Percentiles rank a stretch among this genome's conserved stretches.
phyloP scores from a whole-genome alignment of 2,797 vertebrate species.

The Clamator glandarius region DNA sequence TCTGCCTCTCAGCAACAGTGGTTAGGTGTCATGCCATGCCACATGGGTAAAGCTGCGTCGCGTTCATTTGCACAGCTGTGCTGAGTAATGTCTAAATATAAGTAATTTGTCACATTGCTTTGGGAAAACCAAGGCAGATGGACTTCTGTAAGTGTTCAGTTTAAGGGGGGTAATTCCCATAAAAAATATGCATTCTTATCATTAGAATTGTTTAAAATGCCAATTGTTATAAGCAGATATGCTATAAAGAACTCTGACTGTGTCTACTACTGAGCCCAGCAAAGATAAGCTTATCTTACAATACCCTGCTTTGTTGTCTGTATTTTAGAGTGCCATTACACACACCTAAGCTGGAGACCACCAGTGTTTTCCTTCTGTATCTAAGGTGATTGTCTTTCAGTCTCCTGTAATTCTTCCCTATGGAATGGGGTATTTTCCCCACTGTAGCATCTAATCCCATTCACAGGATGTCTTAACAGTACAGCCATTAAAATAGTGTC shows the following conservation, averaged over 20 bases:
- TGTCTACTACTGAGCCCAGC: not conserved
- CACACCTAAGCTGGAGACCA: not conserved
- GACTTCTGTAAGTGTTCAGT: not conserved
- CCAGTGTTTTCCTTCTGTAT: not conserved
- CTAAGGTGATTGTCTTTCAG: not conserved
- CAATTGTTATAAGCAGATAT: not conserved
- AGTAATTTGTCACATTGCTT: not conserved
- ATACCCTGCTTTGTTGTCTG: not conserved
- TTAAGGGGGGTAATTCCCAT: not conserved
- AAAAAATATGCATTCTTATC: not conserved
- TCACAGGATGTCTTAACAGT: not conserved
- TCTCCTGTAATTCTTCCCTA: not conserved
- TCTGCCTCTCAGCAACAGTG: not conserved
- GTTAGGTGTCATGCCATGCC: not conserved
- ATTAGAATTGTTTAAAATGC: not conserved
- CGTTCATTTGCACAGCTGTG: not conserved
- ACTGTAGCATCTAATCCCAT: not conserved
- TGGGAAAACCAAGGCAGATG: not conserved
- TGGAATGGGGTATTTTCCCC: not conserved
- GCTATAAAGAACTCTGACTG: not conserved
- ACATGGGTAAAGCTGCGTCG: fast-evolving
- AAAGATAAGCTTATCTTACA: not conserved
- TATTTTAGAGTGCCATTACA: not conserved
- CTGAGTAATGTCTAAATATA: not conserved
- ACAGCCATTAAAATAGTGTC: not conserved